Base-by-base conservation (phyloP, 2,113 vertebrate genomes). In the Spheniscus mendiculus region DNA sequence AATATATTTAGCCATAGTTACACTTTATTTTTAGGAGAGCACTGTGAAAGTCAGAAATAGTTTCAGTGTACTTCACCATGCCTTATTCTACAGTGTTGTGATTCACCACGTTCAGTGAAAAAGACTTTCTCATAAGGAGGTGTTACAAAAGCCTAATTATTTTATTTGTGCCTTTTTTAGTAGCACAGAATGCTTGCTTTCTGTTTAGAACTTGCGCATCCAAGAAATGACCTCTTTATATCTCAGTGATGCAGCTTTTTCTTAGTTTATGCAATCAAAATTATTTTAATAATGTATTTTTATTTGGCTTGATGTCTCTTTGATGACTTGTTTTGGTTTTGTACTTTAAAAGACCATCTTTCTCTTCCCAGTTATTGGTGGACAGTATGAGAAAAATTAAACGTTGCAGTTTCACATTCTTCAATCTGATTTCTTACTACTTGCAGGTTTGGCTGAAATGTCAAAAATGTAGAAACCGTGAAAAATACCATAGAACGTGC, bases 21-120 rank as follows among this genome's bases (percentile, higher is more conserved):
- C 91, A 93, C 87, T 93, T 96, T 97, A 96, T 97, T 96, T 97
- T 97, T 96, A 97, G 94, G 87, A 95, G 42, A 94, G 78, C 82
- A 65, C 81, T 88, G 74, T 91, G 94, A 70, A 96, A 97, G 84
- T 97, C 96, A 96, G 89, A 93, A 96, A 96, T 88, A 94, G 89
- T 95, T 97, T 87, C 81, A 87, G 32, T 89, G 71, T 87, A 63
- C 49, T 93, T 97, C 58, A 85, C 74, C 45, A 91, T 94, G 87
- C n/a, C 78, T 96, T 89, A 83, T 83, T 91, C 84, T 49, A 79
- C 73, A 93, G 23, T 56, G 73, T 32, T 95, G 66, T 94, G 84
- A 96, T 94, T 96, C 94, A 94, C 78, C 74, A 94, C 9, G 3
- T 58, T 97, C 84, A 85, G 53, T 83, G 62, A 94, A 95, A 95